A percentile compares a stretch with the other conserved stretches of the same genome.
phyloP scores from a whole-genome alignment of 1,140 invertebrate genomes.

The Rhynchophorus ferrugineus region DNA sequence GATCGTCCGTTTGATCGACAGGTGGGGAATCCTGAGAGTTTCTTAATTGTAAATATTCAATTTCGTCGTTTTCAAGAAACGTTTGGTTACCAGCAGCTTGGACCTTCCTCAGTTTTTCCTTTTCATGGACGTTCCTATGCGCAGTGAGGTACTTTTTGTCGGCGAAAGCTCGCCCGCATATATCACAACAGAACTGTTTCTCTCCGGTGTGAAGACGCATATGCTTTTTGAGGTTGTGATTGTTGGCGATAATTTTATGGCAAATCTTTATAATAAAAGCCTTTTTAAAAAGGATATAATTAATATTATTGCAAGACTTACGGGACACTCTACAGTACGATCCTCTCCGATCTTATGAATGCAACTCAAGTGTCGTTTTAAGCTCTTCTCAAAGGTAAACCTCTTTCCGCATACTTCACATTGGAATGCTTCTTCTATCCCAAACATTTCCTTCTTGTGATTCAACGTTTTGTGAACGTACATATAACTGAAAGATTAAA shows the following conservation, averaged over 20 bases:
- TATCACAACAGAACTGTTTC: constrained; percentile 68
- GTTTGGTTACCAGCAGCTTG: too few relatives aligned
- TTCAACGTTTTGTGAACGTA: constrained; percentile 35
- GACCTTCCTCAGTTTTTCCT: constrained; percentile 1
- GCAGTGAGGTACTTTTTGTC: constrained; percentile 46
- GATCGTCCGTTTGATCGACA: too few relatives aligned
- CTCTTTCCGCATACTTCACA: constrained; percentile 31
- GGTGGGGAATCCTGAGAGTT: too few relatives aligned
- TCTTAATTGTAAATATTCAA: too few relatives aligned
- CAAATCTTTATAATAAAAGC: constrained; percentile 18
- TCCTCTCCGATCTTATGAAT: constrained; percentile 30
- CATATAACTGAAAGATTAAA: constrained; percentile 28
- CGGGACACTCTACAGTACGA: constrained; percentile 24
- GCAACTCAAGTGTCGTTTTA: constrained; percentile 26
- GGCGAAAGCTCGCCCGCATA: constrained; percentile 67
- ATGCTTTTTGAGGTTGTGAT: constrained; percentile 31
- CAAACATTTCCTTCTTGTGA: constrained; percentile 29
- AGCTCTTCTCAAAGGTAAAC: constrained; percentile 30
- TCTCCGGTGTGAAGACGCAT: constrained; percentile 74
- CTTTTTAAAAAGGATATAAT: not conserved
- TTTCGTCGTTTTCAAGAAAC: too few relatives aligned
- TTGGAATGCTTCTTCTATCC: constrained; percentile 24
- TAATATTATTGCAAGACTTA: too few relatives aligned
- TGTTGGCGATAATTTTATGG: constrained; percentile 31
- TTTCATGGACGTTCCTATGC: constrained; percentile 18